These are phyloP conservation scores for Drosophila fulvimacula DNA, from an alignment of 2,888 invertebrate genomes.

Conservation along the genomic window DNA sequence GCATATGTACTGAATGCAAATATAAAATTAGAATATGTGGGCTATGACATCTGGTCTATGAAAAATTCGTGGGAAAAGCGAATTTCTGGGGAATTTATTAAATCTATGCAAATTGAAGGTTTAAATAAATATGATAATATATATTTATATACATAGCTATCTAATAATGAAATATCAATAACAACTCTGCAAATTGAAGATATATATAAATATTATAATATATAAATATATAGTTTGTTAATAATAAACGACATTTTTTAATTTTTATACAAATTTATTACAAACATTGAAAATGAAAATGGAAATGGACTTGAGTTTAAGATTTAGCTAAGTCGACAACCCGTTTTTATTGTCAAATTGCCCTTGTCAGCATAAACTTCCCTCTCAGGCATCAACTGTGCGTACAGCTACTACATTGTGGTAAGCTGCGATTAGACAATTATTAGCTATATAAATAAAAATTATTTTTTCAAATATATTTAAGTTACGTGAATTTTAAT, in stretches of 20 bases:
- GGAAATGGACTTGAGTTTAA: constrained; percentile 57
- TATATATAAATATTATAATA: neutral
- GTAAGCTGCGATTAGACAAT: neutral
- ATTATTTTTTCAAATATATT: too few species aligned
- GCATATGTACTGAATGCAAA: neutral
- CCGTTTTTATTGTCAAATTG: constrained; percentile 3
- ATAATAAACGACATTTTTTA: too few species aligned
- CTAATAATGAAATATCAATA: neutral
- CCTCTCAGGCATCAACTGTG: constrained; percentile 7
- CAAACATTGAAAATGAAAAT: constrained; percentile 32
- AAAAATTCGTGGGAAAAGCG: neutral
- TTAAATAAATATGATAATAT: neutral
- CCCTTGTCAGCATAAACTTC: constrained; percentile 20
- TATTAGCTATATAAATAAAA: too few species aligned
- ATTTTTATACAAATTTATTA: too few species aligned
- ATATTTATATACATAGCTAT: neutral
- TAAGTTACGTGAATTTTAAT: too few species aligned
- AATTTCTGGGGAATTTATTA: neutral
- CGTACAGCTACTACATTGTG: neutral
- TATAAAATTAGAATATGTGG: neutral
- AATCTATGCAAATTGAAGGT: neutral
- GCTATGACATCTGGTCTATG: neutral
- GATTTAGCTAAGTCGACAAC: neutral
- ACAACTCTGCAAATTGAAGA: neutral
- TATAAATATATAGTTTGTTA: too few species aligned